phyloP scores from a whole-genome alignment of 2,888 invertebrate genomes.

The Halocaridina rubra region DNA sequence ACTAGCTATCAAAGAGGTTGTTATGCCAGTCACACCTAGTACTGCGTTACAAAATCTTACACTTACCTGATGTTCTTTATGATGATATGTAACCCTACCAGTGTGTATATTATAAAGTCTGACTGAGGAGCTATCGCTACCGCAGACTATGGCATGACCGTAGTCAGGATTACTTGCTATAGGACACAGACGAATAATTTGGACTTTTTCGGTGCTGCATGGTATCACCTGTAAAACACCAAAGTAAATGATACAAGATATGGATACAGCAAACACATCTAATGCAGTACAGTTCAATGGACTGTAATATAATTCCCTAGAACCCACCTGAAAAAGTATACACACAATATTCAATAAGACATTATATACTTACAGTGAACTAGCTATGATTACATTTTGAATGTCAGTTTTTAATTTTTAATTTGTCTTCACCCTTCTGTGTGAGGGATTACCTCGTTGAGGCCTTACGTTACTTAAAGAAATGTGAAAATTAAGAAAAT shows the following conservation, averaged over 20 bases:
- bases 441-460: too few species aligned
- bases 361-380: too few species aligned
- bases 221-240: slow-evolving; percentile 42
- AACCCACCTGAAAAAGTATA: neutral
- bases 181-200: slow-evolving; percentile 22
- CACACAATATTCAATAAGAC: too few species aligned
- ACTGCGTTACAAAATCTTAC: too few species aligned
- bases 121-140: slow-evolving; percentile 18
- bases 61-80: slow-evolving; percentile 43
- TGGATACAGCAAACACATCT: neutral
- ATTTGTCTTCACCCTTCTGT: too few species aligned
- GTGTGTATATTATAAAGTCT: slow-evolving; percentile 34
- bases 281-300: neutral
- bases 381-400: too few species aligned
- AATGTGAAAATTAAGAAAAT: too few species aligned
- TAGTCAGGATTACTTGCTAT: slow-evolving; percentile 13
- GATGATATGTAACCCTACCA: slow-evolving; percentile 24
- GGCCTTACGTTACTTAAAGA: too few species aligned
- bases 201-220: slow-evolving; percentile 16
- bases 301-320: neutral
- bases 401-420: too few species aligned
- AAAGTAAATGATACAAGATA: neutral
- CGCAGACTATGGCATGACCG: slow-evolving; percentile 26
- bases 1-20: too few species aligned
- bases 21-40: too few species aligned